These are phyloP conservation scores for Megalurothrips usitatus DNA, from an alignment of 2,888 invertebrate genomes.

Conservation along the genomic window DNA sequence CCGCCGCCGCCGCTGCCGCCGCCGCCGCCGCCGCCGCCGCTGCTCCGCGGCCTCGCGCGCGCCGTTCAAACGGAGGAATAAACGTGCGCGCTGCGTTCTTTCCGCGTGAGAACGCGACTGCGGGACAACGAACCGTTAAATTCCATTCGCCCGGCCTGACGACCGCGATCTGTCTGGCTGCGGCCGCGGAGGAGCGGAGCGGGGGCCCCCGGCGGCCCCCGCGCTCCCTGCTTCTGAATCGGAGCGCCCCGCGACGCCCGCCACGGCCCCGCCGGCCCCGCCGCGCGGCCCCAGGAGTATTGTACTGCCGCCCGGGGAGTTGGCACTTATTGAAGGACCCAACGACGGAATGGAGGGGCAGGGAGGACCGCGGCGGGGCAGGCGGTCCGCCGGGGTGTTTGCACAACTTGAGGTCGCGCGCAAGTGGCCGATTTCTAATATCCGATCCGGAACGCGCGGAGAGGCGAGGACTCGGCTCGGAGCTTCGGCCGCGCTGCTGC, in stretches of 20 bases:
- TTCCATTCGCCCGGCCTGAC: constrained; percentile 4
- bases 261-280: neutral
- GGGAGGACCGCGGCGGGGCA: neutral
- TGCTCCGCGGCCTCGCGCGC: no score
- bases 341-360: neutral
- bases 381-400: neutral
- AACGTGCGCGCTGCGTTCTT: neutral
- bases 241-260: neutral
- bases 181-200: no score
- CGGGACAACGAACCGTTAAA: neutral
- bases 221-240: no score
- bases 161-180: neutral
- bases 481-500: no score
- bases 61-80: neutral
- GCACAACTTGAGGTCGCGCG: constrained; percentile 3
- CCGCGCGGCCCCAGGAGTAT: neutral
- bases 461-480: neutral
- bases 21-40: neutral
- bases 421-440: constrained; percentile 6
- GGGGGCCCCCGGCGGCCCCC: neutral
- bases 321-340: constrained; percentile 1
- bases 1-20: neutral
- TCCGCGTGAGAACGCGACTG: neutral
- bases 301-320: neutral
- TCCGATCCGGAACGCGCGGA: neutral